phyloP scores from a whole-genome alignment of 2,888 invertebrate genomes.

The Allolobophora icterica region DNA sequence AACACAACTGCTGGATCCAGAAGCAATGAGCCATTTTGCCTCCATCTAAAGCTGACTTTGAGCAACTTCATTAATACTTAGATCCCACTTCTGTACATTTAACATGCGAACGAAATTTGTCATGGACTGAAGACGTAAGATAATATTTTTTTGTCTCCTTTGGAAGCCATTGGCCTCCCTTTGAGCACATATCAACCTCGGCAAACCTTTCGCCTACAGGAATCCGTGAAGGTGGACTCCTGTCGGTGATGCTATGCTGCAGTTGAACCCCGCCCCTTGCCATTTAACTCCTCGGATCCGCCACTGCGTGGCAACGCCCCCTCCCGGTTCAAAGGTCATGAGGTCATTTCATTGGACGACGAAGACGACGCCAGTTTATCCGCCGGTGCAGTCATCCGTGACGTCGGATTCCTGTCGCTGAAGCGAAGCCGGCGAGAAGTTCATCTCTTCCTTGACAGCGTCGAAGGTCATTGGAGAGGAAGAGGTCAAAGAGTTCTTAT shows the following conservation, averaged over 20 bases:
- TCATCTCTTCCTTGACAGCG: background rate
- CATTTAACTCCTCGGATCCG: background rate
- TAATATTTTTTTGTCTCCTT: background rate
- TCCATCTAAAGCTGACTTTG: background rate
- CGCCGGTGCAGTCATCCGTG: background rate
- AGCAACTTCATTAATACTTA: background rate
- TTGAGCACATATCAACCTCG: background rate
- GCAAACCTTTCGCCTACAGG: background rate
- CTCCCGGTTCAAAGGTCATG: background rate
- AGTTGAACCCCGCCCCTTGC: background rate
- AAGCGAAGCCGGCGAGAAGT: constrained; percentile 10
- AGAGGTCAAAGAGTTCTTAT: background rate
- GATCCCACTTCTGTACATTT: background rate
- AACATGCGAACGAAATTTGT: background rate
- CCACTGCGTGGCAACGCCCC: background rate
- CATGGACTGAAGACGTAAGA: background rate
- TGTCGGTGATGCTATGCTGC: background rate
- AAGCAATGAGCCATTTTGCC: too few species aligned
- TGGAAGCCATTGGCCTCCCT: background rate
- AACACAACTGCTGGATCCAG: background rate
- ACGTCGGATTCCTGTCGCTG: constrained; percentile 11
- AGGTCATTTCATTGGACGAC: constrained; percentile 17
- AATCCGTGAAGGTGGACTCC: background rate
- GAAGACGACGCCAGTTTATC: background rate
- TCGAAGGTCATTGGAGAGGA: background rate